Base-by-base conservation (phyloP, 2,888 invertebrate species). In the Phalangium opilio region DNA sequence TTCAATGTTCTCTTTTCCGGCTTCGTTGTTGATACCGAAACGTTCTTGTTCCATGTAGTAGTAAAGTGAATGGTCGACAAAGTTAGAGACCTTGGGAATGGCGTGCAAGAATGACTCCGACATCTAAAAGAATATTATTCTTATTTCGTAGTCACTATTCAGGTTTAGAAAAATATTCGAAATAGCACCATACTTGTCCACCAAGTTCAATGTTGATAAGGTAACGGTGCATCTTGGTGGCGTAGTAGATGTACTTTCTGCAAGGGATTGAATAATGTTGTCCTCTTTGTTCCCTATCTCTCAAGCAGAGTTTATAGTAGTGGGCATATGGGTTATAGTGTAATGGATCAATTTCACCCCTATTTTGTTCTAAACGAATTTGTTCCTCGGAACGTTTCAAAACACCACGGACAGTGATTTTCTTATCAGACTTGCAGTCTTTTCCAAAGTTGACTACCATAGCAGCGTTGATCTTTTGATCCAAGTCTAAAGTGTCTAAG, bases 371-470 rank as follows among this genome's bases (percentile, higher is more conserved):
- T 12, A 43, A 17, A 10, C 45, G 34, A n/a, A 34, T 19, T 27
- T 51, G 50, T 40, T 53, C 50, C 3, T 53, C 53, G 1, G 53
- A 41, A 11, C 36, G 20, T 1, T 42, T n/a, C n/a, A 53, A 47
- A 7, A 27, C 33, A 8, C 49, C 53, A 14, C 44, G 21, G 3
- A 53, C 34, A 17, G 45, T 34, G 14, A 46, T 32, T 41, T 53
- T 51, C 27, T 47, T 48, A 35, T 53, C 49, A 1, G 47, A 14
- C 12, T 41, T 44, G 42, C 55, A 55, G 35, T 49, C 46, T 39
- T 52, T 48, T 14, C 55, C 55, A n/a, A 55, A 55, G 21, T 47
- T 45, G 2, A 51, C 41, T 21, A 49, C 50, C 12, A 45, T 11
- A 14, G 46, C 48, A 20, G 44, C 35, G 20, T 55, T 41, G 4